These are phyloP conservation scores for Leuciscus waleckii DNA, from an alignment of 2,797 vertebrate genomes.

Conservation along the genomic window DNA sequence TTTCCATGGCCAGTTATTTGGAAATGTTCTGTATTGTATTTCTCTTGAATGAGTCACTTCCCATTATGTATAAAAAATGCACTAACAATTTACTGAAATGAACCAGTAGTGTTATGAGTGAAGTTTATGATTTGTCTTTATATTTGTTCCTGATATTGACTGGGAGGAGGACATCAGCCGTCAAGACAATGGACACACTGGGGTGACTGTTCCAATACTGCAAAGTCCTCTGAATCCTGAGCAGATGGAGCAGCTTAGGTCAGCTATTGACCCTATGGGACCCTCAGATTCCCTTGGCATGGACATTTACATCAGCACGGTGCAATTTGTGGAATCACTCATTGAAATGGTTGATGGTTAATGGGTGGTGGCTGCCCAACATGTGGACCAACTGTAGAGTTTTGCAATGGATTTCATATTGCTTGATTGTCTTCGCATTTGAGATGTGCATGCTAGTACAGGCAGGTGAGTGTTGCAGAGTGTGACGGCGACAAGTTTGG, in stretches of 20 bases:
- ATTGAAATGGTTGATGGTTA: background rate
- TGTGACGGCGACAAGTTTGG: too few species aligned
- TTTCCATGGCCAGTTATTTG: constrained; percentile 2
- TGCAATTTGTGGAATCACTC: background rate
- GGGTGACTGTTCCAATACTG: background rate
- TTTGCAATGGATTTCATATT: too few species aligned
- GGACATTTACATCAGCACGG: background rate
- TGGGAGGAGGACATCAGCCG: constrained; percentile 1
- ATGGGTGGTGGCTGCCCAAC: too few species aligned
- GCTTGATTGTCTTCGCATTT: too few species aligned
- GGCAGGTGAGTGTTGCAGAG: too few species aligned
- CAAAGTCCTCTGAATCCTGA: constrained; percentile 3
- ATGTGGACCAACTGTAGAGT: too few species aligned
- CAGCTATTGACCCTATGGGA: constrained; percentile 8
- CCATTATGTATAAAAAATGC: too few species aligned
- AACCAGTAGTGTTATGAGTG: too few species aligned
- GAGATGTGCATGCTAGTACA: too few species aligned
- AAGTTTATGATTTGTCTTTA: too few species aligned
- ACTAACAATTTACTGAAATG: too few species aligned
- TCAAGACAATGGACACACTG: constrained; percentile 6
- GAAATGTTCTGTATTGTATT: background rate
- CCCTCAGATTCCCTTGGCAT: constrained; percentile 8
- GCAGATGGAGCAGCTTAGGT: background rate
- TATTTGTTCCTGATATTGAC: constrained; percentile 1
- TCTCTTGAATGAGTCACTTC: too few species aligned